phyloP scores from a whole-genome alignment of 2,888 invertebrate species.

The Leptinotarsa peninsularis region DNA sequence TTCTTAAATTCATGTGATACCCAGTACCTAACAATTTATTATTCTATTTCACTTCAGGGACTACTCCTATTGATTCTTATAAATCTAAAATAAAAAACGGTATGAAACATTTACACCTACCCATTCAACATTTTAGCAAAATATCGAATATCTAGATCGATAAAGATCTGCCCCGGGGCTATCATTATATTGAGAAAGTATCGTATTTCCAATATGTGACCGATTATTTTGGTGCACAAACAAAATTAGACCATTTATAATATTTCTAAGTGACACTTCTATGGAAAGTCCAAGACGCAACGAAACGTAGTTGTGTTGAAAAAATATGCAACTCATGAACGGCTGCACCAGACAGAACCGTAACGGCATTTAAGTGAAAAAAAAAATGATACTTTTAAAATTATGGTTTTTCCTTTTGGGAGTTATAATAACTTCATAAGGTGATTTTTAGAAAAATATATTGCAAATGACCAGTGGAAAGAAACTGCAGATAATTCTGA shows the following conservation, averaged over 20 bases:
- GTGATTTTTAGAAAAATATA: too few species aligned
- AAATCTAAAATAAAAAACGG: neutral
- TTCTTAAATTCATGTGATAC: too few species aligned
- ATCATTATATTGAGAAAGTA: constrained; percentile 52
- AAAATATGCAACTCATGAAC: constrained; percentile 64
- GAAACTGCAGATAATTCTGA: too few species aligned
- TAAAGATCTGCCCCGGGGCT: constrained; percentile 37
- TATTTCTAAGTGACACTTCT: constrained; percentile 65
- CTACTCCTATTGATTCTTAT: neutral
- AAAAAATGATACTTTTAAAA: neutral
- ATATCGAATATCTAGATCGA: constrained; percentile 36
- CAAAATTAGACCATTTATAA: constrained; percentile 65
- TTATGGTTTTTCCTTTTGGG: too few species aligned
- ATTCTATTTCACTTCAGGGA: neutral
- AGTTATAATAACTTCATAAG: too few species aligned
- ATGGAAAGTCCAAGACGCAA: constrained; percentile 62
- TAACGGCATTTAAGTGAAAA: constrained; percentile 29
- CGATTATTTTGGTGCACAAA: constrained; percentile 56
- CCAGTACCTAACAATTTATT: too few species aligned
- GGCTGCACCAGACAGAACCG: constrained; percentile 57
- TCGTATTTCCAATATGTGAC: constrained; percentile 57
- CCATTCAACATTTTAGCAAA: constrained; percentile 18
- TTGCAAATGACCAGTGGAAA: too few species aligned
- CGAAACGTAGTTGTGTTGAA: constrained; percentile 56
- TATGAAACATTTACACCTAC: constrained; percentile 10